These are phyloP conservation scores for Sebastes iracundus DNA, from an alignment of 2,797 vertebrate species.

Conservation along the genomic window DNA sequence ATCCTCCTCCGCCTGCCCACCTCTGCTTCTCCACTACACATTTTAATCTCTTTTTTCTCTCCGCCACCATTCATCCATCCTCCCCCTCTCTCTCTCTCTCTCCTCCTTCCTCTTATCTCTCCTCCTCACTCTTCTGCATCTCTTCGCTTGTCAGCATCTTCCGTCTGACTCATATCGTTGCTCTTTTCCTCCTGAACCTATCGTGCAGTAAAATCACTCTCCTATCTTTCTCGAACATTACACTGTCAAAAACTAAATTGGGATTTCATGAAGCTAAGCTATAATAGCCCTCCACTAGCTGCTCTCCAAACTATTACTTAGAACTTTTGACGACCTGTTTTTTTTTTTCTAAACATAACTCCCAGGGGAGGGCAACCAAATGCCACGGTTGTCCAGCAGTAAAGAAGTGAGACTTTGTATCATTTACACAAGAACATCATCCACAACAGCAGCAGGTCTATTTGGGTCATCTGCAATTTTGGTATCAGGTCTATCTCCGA, in stretches of 20 bases:
- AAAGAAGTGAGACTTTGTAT: neutral
- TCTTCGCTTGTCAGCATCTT: neutral
- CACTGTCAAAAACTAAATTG: conserved; percentile 35
- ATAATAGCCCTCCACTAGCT: neutral
- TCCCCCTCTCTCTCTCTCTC: neutral
- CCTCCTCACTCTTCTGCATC: conserved; percentile 11
- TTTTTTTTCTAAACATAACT: neutral
- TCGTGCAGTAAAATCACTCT: conserved; percentile 18
- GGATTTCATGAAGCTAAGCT: conserved; percentile 38
- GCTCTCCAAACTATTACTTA: conserved; percentile 5
- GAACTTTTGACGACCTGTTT: neutral
- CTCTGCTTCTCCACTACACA: conserved; percentile 32
- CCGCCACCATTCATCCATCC: neutral
- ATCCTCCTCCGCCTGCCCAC: conserved; percentile 38
- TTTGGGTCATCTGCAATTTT: neutral
- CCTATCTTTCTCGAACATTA: conserved; percentile 21
- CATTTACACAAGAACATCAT: neutral
- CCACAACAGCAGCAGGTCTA: neutral
- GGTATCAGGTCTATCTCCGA: neutral
- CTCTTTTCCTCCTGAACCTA: conserved; percentile 9
- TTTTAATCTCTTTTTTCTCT: conserved; percentile 24
- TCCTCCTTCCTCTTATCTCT: conserved; percentile 1
- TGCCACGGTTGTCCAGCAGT: neutral
- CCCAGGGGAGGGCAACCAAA: neutral
- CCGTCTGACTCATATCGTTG: neutral